Base-by-base conservation (phyloP, 2,113 vertebrate species). In the Phycodurus eques region DNA sequence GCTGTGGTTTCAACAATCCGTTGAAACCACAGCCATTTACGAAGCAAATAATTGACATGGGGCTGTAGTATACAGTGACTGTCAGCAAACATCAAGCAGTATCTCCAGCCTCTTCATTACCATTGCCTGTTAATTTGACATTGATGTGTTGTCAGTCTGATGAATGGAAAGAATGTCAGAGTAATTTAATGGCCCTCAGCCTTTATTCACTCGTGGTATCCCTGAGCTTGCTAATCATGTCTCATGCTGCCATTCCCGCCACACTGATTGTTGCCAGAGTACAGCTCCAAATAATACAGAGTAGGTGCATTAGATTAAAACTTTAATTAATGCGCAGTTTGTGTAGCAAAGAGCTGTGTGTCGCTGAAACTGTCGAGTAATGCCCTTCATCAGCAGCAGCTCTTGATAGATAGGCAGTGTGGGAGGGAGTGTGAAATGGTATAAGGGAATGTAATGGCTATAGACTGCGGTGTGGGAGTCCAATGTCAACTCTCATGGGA, bases 401-500 rank as follows among this genome's bases (percentile, higher is more conserved):
- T 77, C 27, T 22, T 12, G 61, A 54, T 60, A 43, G 31, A 69
- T 70, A n/a, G 43, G 79, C 72, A 73, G 63, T 74, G 88, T 87
- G 81, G 87, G 88, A 72, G 84, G 79, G 68, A 87, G 88, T 61
- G 65, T 89, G 82, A 89, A 86, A 88, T 83, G 79, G 67, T 67
- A 68, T 42, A 77, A 67, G 73, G 71, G 73, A 76, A 76, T 74
- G 86, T 83, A 87, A 87, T 86, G 80, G 79, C 87, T 65, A 63
- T 42, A 70, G 80, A 83, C 79, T 77, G 81, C 80, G 74, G 80
- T 83, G 87, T 84, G 80, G 88, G 87, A 85, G 89, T 77, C 61
- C 75, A 88, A 83, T 74, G 83, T 80, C 80, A 73, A 77, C 75
- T 43, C 74, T 72, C 65, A 63, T 54, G 70, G n/a, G 60, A 83